These are phyloP conservation scores for Zingel zingel DNA, from an alignment of 2,113 vertebrate genomes.

Conservation along the genomic window DNA sequence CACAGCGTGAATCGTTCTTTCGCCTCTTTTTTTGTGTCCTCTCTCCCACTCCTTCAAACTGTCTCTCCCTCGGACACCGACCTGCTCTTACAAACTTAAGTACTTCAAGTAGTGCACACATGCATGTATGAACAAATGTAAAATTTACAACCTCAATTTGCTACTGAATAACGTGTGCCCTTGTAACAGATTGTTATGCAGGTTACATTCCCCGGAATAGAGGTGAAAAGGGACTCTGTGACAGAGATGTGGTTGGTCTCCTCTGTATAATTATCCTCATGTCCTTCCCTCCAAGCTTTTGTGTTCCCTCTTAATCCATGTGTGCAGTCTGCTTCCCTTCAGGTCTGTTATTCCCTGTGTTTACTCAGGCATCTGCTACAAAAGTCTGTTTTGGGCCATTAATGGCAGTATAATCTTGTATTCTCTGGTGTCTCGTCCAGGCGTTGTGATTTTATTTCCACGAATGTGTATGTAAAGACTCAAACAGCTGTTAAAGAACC, in stretches of 20 bases:
- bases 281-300: constrained; percentile 48
- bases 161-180: background rate
- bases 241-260: constrained; percentile 44
- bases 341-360: constrained; percentile 16
- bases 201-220: constrained; percentile 25
- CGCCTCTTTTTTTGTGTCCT: constrained; percentile 25
- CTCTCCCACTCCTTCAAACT: background rate
- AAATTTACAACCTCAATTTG: constrained; percentile 38
- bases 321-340: constrained; percentile 41
- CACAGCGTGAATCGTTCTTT: constrained; percentile 45
- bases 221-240: constrained; percentile 29
- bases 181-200: constrained; percentile 30
- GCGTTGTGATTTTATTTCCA: constrained; percentile 1
- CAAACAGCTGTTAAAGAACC: constrained; percentile 2
- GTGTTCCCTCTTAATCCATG: constrained; percentile 45
- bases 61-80: background rate
- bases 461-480: constrained; percentile 5
- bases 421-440: constrained; percentile 24
- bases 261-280: constrained; percentile 54
- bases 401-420: constrained; percentile 14
- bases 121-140: constrained; percentile 24
- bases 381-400: constrained; percentile 34
- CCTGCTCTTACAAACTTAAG: background rate
- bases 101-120: background rate
- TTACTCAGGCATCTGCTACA: constrained; percentile 27